phyloP scores from a whole-genome alignment of 64 coral and sea anemone genomes.

The Dendrophyllia cribrosa region DNA sequence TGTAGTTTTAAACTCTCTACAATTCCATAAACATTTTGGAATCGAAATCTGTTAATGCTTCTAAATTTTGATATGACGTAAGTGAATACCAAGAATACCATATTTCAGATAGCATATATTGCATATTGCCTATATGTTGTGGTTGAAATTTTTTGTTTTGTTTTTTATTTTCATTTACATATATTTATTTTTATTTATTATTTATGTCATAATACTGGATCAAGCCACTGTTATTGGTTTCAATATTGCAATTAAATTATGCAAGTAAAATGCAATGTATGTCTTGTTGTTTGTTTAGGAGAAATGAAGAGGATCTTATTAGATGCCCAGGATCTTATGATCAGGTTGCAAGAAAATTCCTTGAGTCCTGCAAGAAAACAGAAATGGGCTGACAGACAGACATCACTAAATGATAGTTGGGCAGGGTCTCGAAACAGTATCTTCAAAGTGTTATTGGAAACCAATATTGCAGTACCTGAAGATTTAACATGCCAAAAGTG shows the following conservation, averaged over 20 bases:
- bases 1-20: too few relatives aligned
- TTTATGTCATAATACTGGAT: too few relatives aligned
- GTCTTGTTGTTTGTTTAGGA: not conserved
- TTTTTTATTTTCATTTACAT: too few relatives aligned
- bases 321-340: conserved; percentile 16
- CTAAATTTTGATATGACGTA: too few relatives aligned
- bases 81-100: too few relatives aligned
- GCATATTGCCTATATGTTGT: too few relatives aligned
- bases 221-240: too few relatives aligned
- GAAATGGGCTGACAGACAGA: conserved; percentile 39
- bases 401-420: conserved; percentile 36
- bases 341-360: conserved; percentile 1
- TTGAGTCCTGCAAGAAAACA: conserved; percentile 13
- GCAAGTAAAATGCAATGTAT: not conserved
- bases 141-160: too few relatives aligned
- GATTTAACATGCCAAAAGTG: conserved; percentile 48
- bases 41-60: too few relatives aligned
- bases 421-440: conserved; percentile 4
- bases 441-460: conserved; percentile 4
- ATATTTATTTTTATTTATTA: too few relatives aligned
- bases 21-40: too few relatives aligned
- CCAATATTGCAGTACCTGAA: conserved; percentile 20
- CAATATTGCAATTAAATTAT: conserved; percentile 1
- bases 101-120: too few relatives aligned
- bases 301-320: conserved; percentile 58